A percentile compares a stretch with the other conserved stretches of the same genome.
These are phyloP conservation scores for Sceloporus undulatus DNA, from an alignment of 2,113 vertebrate species.

Conservation along the genomic window DNA sequence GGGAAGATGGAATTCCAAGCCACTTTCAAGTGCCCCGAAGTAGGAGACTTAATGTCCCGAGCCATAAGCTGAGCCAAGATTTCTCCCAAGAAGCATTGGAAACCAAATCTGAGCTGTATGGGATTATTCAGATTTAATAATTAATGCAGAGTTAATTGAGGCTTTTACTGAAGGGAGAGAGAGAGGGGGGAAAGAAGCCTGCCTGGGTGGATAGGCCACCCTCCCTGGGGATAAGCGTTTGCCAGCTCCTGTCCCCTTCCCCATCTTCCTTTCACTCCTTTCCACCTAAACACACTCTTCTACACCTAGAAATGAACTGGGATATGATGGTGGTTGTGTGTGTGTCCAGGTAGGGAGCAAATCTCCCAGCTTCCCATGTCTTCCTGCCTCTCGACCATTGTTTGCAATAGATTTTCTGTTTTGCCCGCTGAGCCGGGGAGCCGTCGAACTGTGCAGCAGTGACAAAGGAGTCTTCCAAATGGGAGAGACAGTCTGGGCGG, in stretches of 20 bases:
- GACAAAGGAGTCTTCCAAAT: slow-evolving; percentile 27
- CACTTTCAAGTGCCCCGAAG: slow-evolving; percentile 45
- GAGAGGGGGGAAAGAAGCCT: slow-evolving; percentile 54
- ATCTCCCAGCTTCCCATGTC: neutral
- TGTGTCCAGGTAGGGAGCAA: neutral
- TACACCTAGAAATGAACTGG: neutral
- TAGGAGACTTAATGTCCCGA: slow-evolving; percentile 53
- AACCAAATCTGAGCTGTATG: slow-evolving; percentile 65
- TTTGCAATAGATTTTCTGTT: slow-evolving; percentile 34
- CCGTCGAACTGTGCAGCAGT: slow-evolving; percentile 20
- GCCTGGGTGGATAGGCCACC: slow-evolving; percentile 48
- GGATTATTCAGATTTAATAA: slow-evolving; percentile 77
- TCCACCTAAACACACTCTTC: neutral
- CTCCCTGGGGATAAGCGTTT: slow-evolving; percentile 43
- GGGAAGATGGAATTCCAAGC: slow-evolving; percentile 22
- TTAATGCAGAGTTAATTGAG: slow-evolving; percentile 75
- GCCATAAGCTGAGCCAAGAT: slow-evolving; percentile 47
- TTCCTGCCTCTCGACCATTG: neutral
- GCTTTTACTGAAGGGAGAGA: slow-evolving; percentile 71
- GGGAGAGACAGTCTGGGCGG: slow-evolving; percentile 7
- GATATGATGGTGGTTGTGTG: neutral
- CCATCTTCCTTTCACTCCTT: neutral
- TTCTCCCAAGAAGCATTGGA: slow-evolving; percentile 52
- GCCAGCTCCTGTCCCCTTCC: slow-evolving; percentile 24
- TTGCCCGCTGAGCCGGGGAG: neutral